These are phyloP conservation scores for Nysson spinosus DNA, from an alignment of 2,888 invertebrate species.

Conservation along the genomic window DNA sequence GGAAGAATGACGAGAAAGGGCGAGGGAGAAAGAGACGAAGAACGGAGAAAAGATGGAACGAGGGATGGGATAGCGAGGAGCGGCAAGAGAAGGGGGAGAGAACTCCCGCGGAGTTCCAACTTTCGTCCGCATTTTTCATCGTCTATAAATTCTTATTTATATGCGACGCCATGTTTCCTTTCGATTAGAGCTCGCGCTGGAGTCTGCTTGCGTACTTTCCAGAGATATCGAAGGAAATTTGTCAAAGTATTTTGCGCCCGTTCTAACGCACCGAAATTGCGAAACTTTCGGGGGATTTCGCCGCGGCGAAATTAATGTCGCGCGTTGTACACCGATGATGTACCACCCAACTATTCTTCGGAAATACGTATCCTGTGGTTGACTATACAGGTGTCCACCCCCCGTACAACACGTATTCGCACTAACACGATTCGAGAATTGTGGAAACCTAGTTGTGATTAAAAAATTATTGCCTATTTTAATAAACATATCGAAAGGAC, in stretches of 20 bases:
- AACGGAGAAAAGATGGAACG: slow-evolving; percentile 20
- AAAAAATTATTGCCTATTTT: no score
- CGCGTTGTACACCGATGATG: no score
- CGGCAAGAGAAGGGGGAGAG: slow-evolving; percentile 33
- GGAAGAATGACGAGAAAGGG: slow-evolving; percentile 44
- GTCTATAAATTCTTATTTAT: slow-evolving; percentile 77
- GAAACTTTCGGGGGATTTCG: slow-evolving; percentile 54
- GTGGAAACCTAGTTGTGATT: no score
- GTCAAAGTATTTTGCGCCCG: slow-evolving; percentile 60
- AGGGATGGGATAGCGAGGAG: slow-evolving; percentile 12
- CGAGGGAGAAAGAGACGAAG: slow-evolving; percentile 17
- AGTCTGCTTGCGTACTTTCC: slow-evolving; percentile 51
- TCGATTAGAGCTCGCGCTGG: slow-evolving; percentile 68
- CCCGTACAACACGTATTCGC: no score
- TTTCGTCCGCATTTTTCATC: slow-evolving; percentile 75
- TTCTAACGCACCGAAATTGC: slow-evolving; percentile 52
- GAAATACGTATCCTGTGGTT: no score
- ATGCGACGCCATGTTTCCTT: slow-evolving; percentile 75
- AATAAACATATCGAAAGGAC: no score
- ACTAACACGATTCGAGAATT: no score
- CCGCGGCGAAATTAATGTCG: slow-evolving; percentile 57
- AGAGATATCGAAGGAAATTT: slow-evolving; percentile 60
- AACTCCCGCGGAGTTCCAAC: slow-evolving; percentile 68
- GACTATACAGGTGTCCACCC: no score
- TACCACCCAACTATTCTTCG: no score